Evolutionary conservation across 2,888 invertebrate genomes (phyloP), one percentile per base, ranked within the genome.

Genomic region (Callimorpha dominula): DNA sequence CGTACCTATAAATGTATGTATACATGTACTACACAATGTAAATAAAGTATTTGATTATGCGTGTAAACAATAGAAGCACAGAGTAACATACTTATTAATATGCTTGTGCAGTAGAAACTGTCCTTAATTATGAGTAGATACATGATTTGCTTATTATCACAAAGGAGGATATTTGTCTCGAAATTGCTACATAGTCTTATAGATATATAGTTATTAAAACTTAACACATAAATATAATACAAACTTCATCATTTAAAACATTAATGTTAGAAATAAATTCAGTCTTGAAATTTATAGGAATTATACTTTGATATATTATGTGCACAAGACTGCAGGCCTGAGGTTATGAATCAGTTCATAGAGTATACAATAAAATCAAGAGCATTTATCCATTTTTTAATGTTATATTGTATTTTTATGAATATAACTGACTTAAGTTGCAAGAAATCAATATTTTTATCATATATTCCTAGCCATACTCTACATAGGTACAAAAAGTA

Each of bases 151-250:
- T 83, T 84, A 83, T 85, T 80, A 85, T 82, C 82, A 79, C 76
- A 85, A 85, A 82, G 76, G 77, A 68, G 78, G 73, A 81, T 80
- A 86, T 86, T 84, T 78, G 81, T 83, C 81, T 81, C 68, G 73
- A 78, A 85, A 77, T 78, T 77, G 72, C 74, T 68, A 73, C 76
- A 78, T 78, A 80, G 76, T 12, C 4, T 49, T 52, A 0, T 5
- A 72, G 76, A 83, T 79, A 80, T 79, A 81, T 77, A 74, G 78
- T 76, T 81, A 80, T 81, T 81, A 80, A 63, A 70, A 14, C 65
- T 74, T 49, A 78, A 65, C 64, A 76, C 81, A 79, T 83, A 78
- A 81, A 80, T 81, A 79, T 80, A 67, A 71, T 20, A 75, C 73
- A 82, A 72, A 40, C 68, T 75, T 69, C 42, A 60, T 71, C 15